Base-by-base conservation (phyloP, 2,888 invertebrate genomes). In the Leucophora obtusa region DNA sequence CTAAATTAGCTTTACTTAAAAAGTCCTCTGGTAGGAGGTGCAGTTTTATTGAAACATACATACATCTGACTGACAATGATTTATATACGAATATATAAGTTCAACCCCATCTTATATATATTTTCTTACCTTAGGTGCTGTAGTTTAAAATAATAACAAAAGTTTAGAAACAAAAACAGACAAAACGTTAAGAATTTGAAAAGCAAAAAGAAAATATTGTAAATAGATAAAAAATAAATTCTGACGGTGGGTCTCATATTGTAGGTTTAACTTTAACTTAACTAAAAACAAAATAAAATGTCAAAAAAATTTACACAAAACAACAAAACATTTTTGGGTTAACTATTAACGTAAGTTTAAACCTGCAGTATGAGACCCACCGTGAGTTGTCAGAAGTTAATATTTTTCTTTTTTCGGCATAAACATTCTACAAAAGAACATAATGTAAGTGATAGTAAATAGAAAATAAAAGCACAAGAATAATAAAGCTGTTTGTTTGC, bases 11-110 rank as follows among this genome's bases (percentile, higher is more conserved):
- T 6, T 28, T 28, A 28, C 38, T 38, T 3, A 11, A 38, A 5
- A 35, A 35, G 10, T 10, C 8, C 8, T 1, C 2, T 35, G 35
- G 35, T 35, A 10, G 35, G 35, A 35, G 35, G 10, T 7, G 35
- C 1, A 35, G 35, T 35, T 35, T 35, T 35, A 10, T 10, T 35
- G 15, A 8, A 24, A 54, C 43, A 74, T 8, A 54, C 43, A 74
- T 8, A 47, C 21, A 21, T 21, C 28, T 28, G 6, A 62, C 47
- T 63, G 69, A 63, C 68, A 75, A 63, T 62, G 69, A 75, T 75
- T 75, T 69, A 75, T 75, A 24, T 33, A 47, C n/a, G 50, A 56
- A 56, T 15, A 21, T 53, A 53, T 43, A 58, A 6, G 56, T 11
- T 43, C 17, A 38, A 10, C 24, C 18, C 54, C 0, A 18, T 21